Evolutionary conservation across 2,113 vertebrate species (phyloP).

Genomic region (Burhinus oedicnemus): DNA sequence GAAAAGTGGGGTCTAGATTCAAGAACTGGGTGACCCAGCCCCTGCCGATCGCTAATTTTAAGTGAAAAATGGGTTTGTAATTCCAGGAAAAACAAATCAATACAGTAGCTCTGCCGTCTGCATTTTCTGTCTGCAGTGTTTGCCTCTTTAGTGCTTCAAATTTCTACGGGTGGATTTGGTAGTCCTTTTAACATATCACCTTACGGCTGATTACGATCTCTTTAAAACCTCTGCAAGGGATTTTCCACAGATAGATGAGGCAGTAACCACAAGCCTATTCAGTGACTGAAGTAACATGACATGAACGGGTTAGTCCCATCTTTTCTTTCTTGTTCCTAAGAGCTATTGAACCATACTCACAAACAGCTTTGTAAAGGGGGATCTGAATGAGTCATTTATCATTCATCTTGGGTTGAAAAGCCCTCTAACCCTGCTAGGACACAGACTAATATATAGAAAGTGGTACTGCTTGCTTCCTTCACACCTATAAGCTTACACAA

Average conservation of each 20-base stretch:
- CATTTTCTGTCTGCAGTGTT: background rate
- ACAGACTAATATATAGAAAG: background rate
- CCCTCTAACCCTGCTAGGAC: background rate
- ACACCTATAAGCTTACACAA: background rate
- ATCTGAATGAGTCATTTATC: background rate
- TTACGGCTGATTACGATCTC: background rate
- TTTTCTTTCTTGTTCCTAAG: background rate
- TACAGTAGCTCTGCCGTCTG: background rate
- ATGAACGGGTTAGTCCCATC: background rate
- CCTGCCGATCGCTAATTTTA: background rate
- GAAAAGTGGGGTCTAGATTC: background rate
- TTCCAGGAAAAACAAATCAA: conserved; percentile 28
- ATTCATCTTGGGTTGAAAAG: background rate
- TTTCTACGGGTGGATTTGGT: background rate
- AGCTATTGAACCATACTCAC: background rate
- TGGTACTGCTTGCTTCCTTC: background rate
- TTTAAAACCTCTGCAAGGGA: background rate
- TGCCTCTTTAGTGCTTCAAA: background rate
- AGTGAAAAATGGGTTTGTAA: background rate
- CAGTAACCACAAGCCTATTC: background rate
- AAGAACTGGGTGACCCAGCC: background rate
- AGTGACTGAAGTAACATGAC: background rate
- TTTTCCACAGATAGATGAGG: background rate
- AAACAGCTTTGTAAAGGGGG: background rate
- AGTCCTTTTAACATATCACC: conserved; percentile 16